Conservation (phyloP, 1,140 invertebrate species). For the Oedothorax gibbosus region DNA sequence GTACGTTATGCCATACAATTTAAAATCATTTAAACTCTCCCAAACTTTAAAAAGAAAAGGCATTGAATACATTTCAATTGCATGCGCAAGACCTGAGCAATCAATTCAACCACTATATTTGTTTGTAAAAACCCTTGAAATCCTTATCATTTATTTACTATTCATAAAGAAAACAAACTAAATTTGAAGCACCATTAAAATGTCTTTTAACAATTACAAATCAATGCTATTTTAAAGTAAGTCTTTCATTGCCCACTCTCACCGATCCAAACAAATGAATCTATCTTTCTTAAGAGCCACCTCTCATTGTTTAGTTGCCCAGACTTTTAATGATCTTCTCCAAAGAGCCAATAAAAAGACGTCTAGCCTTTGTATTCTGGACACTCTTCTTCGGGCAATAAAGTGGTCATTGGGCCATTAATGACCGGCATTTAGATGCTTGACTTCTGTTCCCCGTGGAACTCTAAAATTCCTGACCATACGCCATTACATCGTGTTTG, state of each 20-base stretch:
- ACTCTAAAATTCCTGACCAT: constrained; percentile 55
- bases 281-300: not conserved
- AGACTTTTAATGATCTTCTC: constrained; percentile 41
- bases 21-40: no score
- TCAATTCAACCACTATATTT: no score
- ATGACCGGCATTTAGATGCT: constrained; percentile 57
- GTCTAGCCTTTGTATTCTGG: constrained; percentile 45
- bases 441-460: constrained; percentile 37
- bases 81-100: no score
- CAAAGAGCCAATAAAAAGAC: constrained; percentile 41
- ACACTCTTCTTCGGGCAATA: constrained; percentile 50
- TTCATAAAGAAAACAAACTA: no score
- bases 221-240: not conserved
- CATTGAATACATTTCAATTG: no score
- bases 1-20: no score
- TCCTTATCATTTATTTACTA: no score
- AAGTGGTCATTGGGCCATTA: constrained; percentile 57
- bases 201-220: not conserved
- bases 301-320: not conserved
- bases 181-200: not conserved
- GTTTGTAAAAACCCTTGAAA: no score
- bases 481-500: constrained; percentile 42
- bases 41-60: no score
- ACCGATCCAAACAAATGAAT: not conserved
- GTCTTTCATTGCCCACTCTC: not conserved